These are phyloP conservation scores for Cromileptes altivelis DNA, from an alignment of 2,113 vertebrate species.

Conservation along the genomic window DNA sequence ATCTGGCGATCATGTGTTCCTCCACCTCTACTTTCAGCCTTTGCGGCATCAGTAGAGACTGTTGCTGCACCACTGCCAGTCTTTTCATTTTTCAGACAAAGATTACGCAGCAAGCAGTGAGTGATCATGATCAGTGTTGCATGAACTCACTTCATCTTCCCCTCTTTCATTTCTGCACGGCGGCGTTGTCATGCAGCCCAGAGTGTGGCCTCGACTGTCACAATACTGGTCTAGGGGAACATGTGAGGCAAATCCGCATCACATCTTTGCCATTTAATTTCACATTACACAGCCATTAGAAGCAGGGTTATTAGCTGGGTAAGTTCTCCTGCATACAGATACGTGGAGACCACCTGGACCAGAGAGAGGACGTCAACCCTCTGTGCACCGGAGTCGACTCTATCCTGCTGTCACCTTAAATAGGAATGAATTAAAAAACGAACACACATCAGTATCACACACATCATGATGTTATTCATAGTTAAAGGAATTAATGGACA, in stretches of 20 bases:
- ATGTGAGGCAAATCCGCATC: not conserved
- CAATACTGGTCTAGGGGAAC: not conserved
- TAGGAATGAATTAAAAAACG: too few relatives aligned
- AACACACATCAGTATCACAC: too few relatives aligned
- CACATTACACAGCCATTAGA: not conserved
- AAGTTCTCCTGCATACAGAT: too few relatives aligned
- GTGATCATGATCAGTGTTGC: conserved; percentile 67
- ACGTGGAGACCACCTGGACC: too few relatives aligned
- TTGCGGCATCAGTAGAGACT: conserved; percentile 61
- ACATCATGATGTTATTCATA: too few relatives aligned
- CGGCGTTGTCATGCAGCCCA: conserved; percentile 59
- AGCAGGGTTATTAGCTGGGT: not conserved
- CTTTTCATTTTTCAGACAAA: conserved; percentile 74
- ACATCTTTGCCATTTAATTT: not conserved
- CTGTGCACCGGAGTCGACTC: too few relatives aligned
- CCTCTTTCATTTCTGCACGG: conserved; percentile 62
- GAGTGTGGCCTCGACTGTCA: not conserved
- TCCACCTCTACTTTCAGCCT: conserved; percentile 12
- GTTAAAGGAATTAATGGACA: too few relatives aligned
- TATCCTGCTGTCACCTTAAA: too few relatives aligned
- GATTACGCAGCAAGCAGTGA: conserved; percentile 52
- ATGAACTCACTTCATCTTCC: conserved; percentile 69
- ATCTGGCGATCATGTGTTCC: conserved; percentile 11
- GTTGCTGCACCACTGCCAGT: conserved; percentile 64
- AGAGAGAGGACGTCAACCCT: too few relatives aligned